Conservation (phyloP, 2,797 vertebrate genomes). For the Bovichtus variegatus region DNA sequence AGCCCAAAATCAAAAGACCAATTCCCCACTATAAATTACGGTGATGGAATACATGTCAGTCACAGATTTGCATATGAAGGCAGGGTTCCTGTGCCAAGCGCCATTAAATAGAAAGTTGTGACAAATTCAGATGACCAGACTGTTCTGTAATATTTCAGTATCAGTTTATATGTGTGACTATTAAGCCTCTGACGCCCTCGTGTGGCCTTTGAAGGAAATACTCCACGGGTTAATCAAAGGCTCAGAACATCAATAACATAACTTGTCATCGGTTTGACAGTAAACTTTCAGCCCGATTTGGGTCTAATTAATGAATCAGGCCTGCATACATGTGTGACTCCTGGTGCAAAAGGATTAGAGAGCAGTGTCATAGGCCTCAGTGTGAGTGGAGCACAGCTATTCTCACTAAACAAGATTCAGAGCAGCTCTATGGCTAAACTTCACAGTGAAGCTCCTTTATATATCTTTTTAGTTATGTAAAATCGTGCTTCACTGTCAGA, state of each 20-base stretch:
- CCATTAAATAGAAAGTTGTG: neutral
- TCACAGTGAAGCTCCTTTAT: neutral
- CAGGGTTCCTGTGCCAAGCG: constrained; percentile 18
- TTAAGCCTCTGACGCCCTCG: constrained; percentile 66
- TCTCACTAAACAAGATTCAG: neutral
- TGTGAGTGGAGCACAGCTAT: neutral
- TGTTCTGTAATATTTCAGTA: neutral
- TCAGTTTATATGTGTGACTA: neutral
- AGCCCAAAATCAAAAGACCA: constrained; percentile 36
- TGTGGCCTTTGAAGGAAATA: constrained; percentile 55
- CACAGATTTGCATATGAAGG: constrained; percentile 50
- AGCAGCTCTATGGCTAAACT: neutral
- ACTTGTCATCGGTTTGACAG: neutral
- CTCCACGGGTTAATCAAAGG: neutral
- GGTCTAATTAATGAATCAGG: neutral
- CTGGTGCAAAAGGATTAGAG: too few species aligned
- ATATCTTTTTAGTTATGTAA: too few species aligned
- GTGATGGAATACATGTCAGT: constrained; percentile 31
- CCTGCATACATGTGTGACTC: too few species aligned
- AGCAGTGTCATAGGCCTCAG: neutral
- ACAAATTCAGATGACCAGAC: constrained; percentile 9
- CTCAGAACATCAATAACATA: too few species aligned
- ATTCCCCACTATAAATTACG: constrained; percentile 19
- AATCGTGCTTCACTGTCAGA: too few species aligned
- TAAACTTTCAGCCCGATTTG: neutral